Percentiles rank a stretch among this genome's conserved stretches.
phyloP scores from a whole-genome alignment of 2,888 invertebrate genomes.

The Sarcophaga carnaria region DNA sequence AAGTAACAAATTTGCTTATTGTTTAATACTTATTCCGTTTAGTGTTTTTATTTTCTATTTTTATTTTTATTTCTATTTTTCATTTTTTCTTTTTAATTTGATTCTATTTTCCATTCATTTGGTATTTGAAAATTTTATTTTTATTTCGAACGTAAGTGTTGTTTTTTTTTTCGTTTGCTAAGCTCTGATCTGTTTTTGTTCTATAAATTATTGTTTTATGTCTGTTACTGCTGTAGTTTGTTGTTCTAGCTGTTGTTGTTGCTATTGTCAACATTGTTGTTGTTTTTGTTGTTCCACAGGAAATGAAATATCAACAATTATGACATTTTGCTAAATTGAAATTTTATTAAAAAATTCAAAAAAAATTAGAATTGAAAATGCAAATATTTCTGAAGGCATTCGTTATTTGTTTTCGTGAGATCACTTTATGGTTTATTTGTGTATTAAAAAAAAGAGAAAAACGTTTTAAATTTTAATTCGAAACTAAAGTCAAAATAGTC shows the following conservation, averaged over 20 bases:
- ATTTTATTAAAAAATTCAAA: constrained; percentile 52
- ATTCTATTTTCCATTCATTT: constrained; percentile 5
- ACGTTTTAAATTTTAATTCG: too few species aligned
- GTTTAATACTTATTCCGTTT: constrained; percentile 34
- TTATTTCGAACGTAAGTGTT: constrained; percentile 4
- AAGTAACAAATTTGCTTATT: constrained; percentile 18
- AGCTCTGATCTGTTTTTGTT: constrained; percentile 22
- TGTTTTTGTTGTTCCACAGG: constrained; percentile 53
- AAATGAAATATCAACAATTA: constrained; percentile 66
- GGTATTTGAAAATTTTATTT: not conserved
- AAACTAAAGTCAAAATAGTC: too few species aligned
- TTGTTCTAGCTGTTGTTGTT: constrained; percentile 5
- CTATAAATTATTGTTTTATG: constrained; percentile 36
- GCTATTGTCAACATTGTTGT: constrained; percentile 10
- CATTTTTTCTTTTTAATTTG: not conserved
- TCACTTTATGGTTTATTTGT: too few species aligned
- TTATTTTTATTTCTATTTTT: too few species aligned
- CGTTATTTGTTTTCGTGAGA: constrained; percentile 12
- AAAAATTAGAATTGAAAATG: not conserved
- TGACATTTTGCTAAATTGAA: constrained; percentile 67
- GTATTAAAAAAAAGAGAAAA: too few species aligned
- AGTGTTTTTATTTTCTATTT: constrained; percentile 3
- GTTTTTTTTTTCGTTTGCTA: constrained; percentile 30
- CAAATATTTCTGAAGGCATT: constrained; percentile 52
- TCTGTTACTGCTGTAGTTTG: constrained; percentile 41